phyloP scores from a whole-genome alignment of 2,888 invertebrate genomes.

The Cyaniris semiargus region DNA sequence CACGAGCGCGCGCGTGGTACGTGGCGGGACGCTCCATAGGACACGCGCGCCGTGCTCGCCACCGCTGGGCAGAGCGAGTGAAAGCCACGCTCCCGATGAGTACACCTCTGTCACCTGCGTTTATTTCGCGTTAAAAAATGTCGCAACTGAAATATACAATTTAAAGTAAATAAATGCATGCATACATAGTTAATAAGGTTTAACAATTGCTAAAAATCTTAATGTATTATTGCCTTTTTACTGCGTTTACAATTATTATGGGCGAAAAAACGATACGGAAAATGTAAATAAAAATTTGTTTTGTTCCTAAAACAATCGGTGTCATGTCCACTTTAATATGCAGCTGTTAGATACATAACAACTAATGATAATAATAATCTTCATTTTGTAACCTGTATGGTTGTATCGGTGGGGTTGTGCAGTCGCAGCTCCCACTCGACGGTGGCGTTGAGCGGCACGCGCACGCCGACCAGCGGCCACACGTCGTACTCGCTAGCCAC shows the following conservation, averaged over 20 bases:
- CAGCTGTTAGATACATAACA: too few species aligned
- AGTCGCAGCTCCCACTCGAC: conserved; percentile 93
- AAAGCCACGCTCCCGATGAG: conserved; percentile 95
- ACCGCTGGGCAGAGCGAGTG: conserved; percentile 91
- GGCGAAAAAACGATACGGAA: too few species aligned
- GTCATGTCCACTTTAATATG: too few species aligned
- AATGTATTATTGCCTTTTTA: not conserved
- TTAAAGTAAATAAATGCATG: not conserved
- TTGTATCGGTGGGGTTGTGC: conserved; percentile 95
- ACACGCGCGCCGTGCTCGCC: conserved; percentile 87
- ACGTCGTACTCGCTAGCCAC: conserved; percentile 94
- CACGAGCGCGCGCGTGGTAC: conserved; percentile 92
- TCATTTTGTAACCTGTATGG: conserved; percentile 83
- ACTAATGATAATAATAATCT: not conserved
- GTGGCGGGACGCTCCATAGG: conserved; percentile 94
- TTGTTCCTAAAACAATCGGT: not conserved
- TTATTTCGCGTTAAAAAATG: not conserved
- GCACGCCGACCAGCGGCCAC: conserved; percentile 93
- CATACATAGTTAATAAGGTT: not conserved
- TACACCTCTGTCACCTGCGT: conserved; percentile 88
- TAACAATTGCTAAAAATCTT: too few species aligned
- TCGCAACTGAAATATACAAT: conserved; percentile 4
- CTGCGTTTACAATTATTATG: not conserved
- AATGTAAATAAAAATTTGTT: too few species aligned
- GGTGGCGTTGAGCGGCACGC: conserved; percentile 94